Percentiles rank a stretch among this genome's conserved stretches.
Conservation (phyloP, 1,140 invertebrate genomes). For the Caenorhabditis latens region DNA sequence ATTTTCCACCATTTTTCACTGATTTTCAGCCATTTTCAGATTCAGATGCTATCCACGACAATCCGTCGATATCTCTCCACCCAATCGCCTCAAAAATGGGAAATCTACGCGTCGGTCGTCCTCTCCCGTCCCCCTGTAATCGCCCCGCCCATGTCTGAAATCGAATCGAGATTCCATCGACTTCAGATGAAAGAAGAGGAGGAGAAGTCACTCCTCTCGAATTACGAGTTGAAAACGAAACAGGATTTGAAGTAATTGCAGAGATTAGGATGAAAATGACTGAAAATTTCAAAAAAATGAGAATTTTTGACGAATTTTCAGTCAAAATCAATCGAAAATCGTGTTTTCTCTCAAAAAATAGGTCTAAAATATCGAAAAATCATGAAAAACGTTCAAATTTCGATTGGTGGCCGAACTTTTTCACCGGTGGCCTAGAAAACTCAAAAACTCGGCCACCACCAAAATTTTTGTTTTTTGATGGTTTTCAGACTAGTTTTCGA, state of each 20-base stretch:
- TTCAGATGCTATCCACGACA: not conserved
- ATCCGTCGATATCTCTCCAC: not conserved
- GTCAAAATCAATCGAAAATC: no score
- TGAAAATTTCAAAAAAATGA: not conserved
- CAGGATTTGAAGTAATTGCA: slow-evolving; percentile 71
- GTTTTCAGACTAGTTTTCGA: no score
- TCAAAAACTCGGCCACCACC: no score
- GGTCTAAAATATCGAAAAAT: no score
- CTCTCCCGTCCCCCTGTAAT: slow-evolving; percentile 69
- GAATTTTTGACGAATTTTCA: slow-evolving; percentile 37
- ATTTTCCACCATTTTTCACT: no score
- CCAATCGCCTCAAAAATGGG: slow-evolving; percentile 57
- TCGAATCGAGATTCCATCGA: slow-evolving; percentile 62
- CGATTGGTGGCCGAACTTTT: no score
- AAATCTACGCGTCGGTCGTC: slow-evolving; percentile 67
- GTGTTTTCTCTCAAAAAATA: no score
- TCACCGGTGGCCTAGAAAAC: no score
- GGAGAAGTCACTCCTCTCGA: slow-evolving; percentile 68
- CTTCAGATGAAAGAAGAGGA: slow-evolving; percentile 63
- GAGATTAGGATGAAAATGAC: not conserved
- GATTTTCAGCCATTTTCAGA: slow-evolving; percentile 14
- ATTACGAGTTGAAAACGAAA: slow-evolving; percentile 71
- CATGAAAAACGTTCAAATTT: no score
- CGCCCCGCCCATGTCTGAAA: slow-evolving; percentile 71
- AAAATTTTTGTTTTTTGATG: no score